Evolutionary conservation across 2,113 vertebrate species (phyloP), one percentile per base, ranked within the genome.

Genomic region (Hymenochirus boettgeri): DNA sequence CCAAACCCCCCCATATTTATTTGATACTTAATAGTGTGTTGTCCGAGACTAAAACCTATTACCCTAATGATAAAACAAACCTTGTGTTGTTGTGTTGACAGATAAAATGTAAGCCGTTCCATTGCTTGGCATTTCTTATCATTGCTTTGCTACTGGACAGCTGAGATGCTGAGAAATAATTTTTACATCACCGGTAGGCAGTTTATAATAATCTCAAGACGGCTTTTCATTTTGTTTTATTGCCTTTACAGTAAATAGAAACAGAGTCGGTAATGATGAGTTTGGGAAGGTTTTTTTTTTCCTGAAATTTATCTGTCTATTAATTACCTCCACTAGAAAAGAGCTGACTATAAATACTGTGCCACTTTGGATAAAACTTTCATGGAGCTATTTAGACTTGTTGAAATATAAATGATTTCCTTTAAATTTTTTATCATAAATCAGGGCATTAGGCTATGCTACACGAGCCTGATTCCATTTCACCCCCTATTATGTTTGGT

Each of bases 391-490:
- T 89, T 91, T 90, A 90, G 85, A 83, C 79, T 85, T 83, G 74
- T 75, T 91, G 86, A 90, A 91, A 91, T 91, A 90, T 90, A 90
- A 86, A 91, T 91, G 88, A 88, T 91, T 90, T 85, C 83, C 81
- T 89, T 83, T 91, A 88, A 90, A 90, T 89, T 77, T 90, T 91
- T 91, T 85, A 91, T 90, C 81, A 81, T 86, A 88, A 91, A 90
- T 90, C 88, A 85, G 79, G 75, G 77, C 81, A 71, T 58, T 76
- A 76, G 82, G 83, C 81, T 80, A 66, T 55, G 69, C 70, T 64
- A 72, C 78, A 74, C 70, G 66, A 76, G 15, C 46, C 71, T 25
- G 27, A 64, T 77, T 78, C 61, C 53, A 47, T 69, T 69, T 69
- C 65, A 69, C 17, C 46, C 57, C 56, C 57, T n/a, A 39, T 69